phyloP scores from a whole-genome alignment of 2,888 invertebrate genomes.

The Chalcis sispes region DNA sequence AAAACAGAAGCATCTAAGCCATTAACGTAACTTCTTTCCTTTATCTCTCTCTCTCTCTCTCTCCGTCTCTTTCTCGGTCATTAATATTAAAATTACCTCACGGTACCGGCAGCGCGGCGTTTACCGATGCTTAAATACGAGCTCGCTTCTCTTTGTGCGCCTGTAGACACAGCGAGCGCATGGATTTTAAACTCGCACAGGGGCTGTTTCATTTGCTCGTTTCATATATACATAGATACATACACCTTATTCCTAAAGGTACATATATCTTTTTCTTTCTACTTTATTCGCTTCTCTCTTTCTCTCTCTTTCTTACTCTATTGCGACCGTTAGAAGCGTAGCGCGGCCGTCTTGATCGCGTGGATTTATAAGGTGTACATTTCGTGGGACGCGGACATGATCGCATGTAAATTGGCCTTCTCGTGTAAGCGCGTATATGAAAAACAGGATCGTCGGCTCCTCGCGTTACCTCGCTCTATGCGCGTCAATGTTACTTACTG shows the following conservation, averaged over 20 bases:
- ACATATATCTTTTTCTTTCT: no score
- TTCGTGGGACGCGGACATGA: not conserved
- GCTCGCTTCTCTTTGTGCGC: no score
- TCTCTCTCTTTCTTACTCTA: no score
- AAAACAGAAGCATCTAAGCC: constrained; percentile 48
- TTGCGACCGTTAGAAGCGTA: constrained; percentile 36
- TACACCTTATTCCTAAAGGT: no score
- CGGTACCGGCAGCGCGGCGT: constrained; percentile 6
- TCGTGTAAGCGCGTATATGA: not conserved
- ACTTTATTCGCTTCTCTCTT: no score
- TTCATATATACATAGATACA: no score
- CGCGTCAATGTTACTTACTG: no score
- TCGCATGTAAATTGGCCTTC: constrained; percentile 25
- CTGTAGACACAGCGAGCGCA: no score
- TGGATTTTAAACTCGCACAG: no score
- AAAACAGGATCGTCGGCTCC: not conserved
- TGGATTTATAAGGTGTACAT: constrained; percentile 22
- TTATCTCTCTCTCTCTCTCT: constrained; percentile 12
- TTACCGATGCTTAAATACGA: no score
- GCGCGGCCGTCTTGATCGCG: constrained; percentile 17
- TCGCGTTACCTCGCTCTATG: no score
- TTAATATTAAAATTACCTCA: constrained; percentile 53
- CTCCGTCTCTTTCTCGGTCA: constrained; percentile 17
- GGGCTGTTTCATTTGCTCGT: no score
- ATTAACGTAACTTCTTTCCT: constrained; percentile 38